phyloP scores from a whole-genome alignment of 2,113 vertebrate species.

The Carassius carassius region DNA sequence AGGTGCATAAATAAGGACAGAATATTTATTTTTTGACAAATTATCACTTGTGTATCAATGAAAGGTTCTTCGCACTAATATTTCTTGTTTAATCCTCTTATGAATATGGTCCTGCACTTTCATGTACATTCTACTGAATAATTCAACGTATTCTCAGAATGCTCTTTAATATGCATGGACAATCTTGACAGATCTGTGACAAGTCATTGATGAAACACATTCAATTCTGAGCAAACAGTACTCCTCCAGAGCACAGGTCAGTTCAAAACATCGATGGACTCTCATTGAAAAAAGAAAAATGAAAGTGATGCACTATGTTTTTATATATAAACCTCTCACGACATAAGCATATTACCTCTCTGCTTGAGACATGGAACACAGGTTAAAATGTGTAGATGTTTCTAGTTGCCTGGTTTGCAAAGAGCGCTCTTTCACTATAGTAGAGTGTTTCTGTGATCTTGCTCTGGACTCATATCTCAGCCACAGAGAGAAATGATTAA shows the following conservation, averaged over 20 bases:
- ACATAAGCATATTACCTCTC: not conserved
- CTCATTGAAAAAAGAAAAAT: not conserved
- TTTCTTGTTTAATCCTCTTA: not conserved
- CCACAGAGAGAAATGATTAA: not conserved
- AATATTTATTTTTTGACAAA: no score
- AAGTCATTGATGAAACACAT: not conserved
- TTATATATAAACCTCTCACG: not conserved
- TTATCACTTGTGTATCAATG: not conserved
- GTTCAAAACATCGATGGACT: not conserved
- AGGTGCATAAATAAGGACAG: no score
- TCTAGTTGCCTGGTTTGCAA: not conserved
- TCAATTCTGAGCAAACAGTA: not conserved
- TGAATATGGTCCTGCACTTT: not conserved
- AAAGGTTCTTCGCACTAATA: not conserved
- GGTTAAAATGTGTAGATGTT: not conserved
- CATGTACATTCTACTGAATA: not conserved
- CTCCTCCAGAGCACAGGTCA: not conserved
- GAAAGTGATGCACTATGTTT: not conserved
- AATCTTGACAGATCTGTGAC: not conserved
- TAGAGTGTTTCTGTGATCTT: not conserved
- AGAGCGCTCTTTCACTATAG: not conserved
- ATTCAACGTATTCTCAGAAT: not conserved
- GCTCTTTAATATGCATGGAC: not conserved
- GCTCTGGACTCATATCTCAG: not conserved
- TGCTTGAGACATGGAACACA: not conserved